A percentile compares a stretch with the other conserved stretches of the same genome.
These are phyloP conservation scores for Tinea pellionella DNA, from an alignment of 2,888 invertebrate species.

Conservation along the genomic window DNA sequence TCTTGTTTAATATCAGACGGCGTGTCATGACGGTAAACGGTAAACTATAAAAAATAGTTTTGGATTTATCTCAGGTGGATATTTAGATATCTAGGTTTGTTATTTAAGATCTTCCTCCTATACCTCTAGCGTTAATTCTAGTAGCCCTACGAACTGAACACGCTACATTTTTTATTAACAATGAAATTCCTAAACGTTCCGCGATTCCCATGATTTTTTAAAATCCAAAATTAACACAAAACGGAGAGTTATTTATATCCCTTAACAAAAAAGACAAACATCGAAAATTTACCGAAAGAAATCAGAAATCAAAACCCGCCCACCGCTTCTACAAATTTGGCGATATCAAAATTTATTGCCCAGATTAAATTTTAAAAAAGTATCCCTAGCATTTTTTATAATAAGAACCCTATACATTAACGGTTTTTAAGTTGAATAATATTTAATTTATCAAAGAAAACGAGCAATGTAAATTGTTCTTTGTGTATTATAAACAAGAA, in stretches of 20 bases:
- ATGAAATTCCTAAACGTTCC: background rate
- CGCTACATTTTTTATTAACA: no score
- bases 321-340: conserved; percentile 53
- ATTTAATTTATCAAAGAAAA: conserved; percentile 30
- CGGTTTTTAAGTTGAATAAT: background rate
- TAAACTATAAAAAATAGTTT: no score
- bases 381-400: background rate
- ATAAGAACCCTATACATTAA: background rate
- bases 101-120: no score
- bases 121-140: no score
- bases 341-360: conserved; percentile 58
- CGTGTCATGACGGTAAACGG: no score
- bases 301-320: conserved; percentile 49
- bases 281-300: background rate
- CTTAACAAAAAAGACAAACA: background rate
- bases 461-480: conserved; percentile 23
- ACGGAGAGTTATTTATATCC: background rate
- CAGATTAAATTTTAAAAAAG: conserved; percentile 13
- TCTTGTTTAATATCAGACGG: no score
- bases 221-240: background rate
- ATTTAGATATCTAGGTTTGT: no score
- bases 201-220: background rate
- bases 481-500: conserved; percentile 14
- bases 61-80: no score
- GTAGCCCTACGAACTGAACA: no score